Conservation (phyloP, 2,797 vertebrate species). For the Coreius guichenoti region DNA sequence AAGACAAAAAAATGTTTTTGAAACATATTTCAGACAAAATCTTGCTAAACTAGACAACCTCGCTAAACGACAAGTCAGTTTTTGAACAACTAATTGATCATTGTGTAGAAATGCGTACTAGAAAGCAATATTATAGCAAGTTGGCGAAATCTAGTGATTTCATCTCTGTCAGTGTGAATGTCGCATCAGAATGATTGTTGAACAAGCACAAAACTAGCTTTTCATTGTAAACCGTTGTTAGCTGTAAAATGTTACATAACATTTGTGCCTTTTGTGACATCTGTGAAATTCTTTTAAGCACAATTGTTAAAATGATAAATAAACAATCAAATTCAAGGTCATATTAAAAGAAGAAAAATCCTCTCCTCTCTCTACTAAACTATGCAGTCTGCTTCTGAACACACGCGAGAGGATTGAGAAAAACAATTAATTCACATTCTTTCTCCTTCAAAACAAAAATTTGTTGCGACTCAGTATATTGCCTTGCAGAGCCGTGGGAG, state of each 20-base stretch:
- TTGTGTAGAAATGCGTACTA: neutral
- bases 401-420: neutral
- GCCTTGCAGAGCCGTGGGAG: conserved; percentile 24
- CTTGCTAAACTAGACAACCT: neutral
- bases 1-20: neutral
- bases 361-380: conserved; percentile 43
- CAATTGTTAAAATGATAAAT: neutral
- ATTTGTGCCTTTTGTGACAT: conserved; percentile 27
- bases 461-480: neutral
- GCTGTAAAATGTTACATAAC: neutral
- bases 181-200: neutral
- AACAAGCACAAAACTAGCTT: conserved; percentile 4
- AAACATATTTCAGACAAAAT: neutral
- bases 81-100: neutral
- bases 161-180: neutral
- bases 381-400: conserved; percentile 58
- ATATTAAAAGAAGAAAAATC: neutral
- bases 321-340: conserved; percentile 15
- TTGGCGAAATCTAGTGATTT: neutral
- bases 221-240: neutral
- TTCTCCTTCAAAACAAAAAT: neutral
- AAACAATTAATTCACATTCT: neutral
- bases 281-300: neutral
- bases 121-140: neutral
- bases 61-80: neutral